phyloP scores from a whole-genome alignment of 1,140 invertebrate species.

The Neomicropteryx cornuta region DNA sequence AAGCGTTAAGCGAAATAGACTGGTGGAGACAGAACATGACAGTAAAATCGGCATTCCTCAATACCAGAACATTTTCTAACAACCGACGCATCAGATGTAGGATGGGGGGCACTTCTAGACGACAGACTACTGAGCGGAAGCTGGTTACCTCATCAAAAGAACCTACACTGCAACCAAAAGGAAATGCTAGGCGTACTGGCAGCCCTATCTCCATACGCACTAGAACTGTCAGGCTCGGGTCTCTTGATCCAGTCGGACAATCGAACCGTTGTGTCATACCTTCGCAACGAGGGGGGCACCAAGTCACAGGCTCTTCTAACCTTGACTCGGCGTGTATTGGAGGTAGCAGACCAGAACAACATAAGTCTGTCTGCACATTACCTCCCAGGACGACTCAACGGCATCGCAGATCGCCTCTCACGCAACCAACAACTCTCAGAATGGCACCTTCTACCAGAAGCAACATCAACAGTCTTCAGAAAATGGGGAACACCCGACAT shows the following conservation, averaged over 20 bases:
- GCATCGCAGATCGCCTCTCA: conserved; percentile 17
- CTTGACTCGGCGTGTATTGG: conserved; percentile 7
- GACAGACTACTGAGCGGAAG: conserved; percentile 5
- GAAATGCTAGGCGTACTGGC: conserved; percentile 15
- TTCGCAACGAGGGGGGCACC: conserved; percentile 14
- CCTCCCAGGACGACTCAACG: conserved; percentile 15
- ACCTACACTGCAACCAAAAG: conserved; percentile 17
- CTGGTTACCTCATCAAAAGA: conserved; percentile 11
- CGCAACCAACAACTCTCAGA: conserved; percentile 13
- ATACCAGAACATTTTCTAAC: conserved; percentile 6
- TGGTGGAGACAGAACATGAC: conserved; percentile 14
- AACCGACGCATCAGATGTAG: conserved; percentile 16
- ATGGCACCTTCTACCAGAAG: conserved; percentile 14
- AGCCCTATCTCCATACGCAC: conserved; percentile 7
- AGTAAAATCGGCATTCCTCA: conserved; percentile 1
- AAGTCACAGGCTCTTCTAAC: conserved; percentile 11
- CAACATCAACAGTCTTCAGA: conserved; percentile 11
- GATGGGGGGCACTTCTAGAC: conserved; percentile 17
- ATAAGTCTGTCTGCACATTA: conserved; percentile 13
- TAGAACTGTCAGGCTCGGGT: conserved; percentile 6
- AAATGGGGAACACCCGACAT: conserved; percentile 15
- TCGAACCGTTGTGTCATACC: conserved; percentile 14
- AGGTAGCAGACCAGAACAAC: not conserved
- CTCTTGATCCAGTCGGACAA: conserved; percentile 17
- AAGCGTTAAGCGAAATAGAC: conserved; percentile 5